Conservation (phyloP, 1,140 invertebrate genomes). For the Melipona quadrifasciata region DNA sequence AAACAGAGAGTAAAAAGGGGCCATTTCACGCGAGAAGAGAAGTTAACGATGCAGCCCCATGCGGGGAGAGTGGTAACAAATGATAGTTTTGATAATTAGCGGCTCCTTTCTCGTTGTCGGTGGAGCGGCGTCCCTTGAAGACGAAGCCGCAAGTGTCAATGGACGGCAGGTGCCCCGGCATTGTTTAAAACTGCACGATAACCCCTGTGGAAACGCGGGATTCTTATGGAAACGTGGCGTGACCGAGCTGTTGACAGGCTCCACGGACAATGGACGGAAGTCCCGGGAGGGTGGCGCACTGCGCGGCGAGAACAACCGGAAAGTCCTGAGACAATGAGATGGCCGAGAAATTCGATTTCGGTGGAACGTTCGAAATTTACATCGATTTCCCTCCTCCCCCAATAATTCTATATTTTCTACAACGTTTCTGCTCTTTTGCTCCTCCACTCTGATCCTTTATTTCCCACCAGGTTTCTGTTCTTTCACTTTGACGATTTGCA, state of each 20-base stretch:
- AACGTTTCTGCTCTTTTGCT: too few relatives aligned
- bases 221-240: constrained; percentile 54
- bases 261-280: constrained; percentile 49
- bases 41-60: constrained; percentile 45
- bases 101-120: constrained; percentile 45
- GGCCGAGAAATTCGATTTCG: constrained; percentile 27
- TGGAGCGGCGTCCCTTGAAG: constrained; percentile 35
- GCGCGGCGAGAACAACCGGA: neutral
- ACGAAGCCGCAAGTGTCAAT: constrained; percentile 63
- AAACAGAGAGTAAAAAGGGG: constrained; percentile 13
- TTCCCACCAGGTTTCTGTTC: too few relatives aligned
- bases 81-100: constrained; percentile 65
- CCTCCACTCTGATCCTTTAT: too few relatives aligned
- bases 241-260: constrained; percentile 59
- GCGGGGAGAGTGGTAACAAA: constrained; percentile 51
- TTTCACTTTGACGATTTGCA: neutral
- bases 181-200: constrained; percentile 68
- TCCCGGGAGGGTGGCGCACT: constrained; percentile 7
- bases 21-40: constrained; percentile 34
- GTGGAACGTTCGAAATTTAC: constrained; percentile 27
- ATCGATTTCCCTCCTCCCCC: neutral
- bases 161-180: constrained; percentile 59
- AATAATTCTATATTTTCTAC: neutral
- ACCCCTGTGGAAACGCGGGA: constrained; percentile 48
- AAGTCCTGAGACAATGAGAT: constrained; percentile 42